Conservation (phyloP, 30 jellyfish, hydroid and myxozoan genomes). For the Chrysaora quinquecirrha region DNA sequence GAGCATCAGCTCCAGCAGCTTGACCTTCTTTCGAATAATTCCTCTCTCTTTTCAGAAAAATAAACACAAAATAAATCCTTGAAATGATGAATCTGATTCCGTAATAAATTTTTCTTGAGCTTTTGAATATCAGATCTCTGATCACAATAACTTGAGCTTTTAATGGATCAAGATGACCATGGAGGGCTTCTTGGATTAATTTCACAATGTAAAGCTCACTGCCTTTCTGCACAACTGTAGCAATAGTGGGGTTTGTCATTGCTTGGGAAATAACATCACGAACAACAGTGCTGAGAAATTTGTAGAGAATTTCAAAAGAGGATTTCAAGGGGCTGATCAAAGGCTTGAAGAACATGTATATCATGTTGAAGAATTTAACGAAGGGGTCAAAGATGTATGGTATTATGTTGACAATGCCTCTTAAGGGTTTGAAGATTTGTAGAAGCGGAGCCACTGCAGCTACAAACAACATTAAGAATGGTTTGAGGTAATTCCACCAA, state of each 20-base stretch:
- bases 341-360: slow-evolving; percentile 75
- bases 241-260: slow-evolving; percentile 53
- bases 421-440: slow-evolving; percentile 83
- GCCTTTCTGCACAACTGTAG: slow-evolving; percentile 42
- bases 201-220: slow-evolving; percentile 61
- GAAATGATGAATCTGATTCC: slow-evolving; percentile 77
- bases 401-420: slow-evolving; percentile 68
- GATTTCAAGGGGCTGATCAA: slow-evolving; percentile 56
- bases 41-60: slow-evolving; percentile 90
- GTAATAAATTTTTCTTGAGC: slow-evolving; percentile 65
- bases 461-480: slow-evolving; percentile 68
- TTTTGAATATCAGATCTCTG: slow-evolving; percentile 67
- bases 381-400: slow-evolving; percentile 83
- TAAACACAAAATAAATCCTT: slow-evolving; percentile 64
- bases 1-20: too few species aligned
- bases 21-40: slow-evolving; percentile 78
- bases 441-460: slow-evolving; percentile 72
- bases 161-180: slow-evolving; percentile 92
- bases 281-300: slow-evolving; percentile 10
- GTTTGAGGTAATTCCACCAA: slow-evolving; percentile 98
- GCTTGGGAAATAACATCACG: background rate
- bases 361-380: slow-evolving; percentile 53
- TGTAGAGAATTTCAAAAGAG: slow-evolving; percentile 20
- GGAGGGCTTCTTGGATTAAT: slow-evolving; percentile 71
- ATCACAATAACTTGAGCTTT: slow-evolving; percentile 90